These are phyloP conservation scores for Imbricaverruca yamaguchii DNA, from an alignment of 2,888 invertebrate genomes.

Conservation along the genomic window DNA sequence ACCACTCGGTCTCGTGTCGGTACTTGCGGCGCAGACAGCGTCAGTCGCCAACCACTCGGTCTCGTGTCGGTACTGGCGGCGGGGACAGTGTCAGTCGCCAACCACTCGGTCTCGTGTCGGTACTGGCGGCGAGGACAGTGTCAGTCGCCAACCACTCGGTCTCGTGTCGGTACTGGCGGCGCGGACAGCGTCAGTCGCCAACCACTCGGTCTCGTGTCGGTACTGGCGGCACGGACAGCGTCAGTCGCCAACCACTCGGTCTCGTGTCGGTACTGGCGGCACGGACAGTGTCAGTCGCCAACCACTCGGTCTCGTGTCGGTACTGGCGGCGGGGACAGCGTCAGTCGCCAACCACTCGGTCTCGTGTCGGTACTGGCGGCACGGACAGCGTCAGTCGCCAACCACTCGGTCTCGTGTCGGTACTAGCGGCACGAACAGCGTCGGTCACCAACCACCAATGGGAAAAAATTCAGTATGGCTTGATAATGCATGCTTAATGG, in stretches of 20 bases:
- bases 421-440: conserved; percentile 48
- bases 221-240: conserved; percentile 48
- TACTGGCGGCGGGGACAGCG: conserved; percentile 48
- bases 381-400: conserved; percentile 7
- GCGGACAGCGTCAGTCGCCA: conserved; percentile 7
- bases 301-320: conserved; percentile 86
- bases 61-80: conserved; percentile 68
- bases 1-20: conserved; percentile 86
- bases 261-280: conserved; percentile 68
- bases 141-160: conserved; percentile 61
- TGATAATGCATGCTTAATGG: too few relatives aligned
- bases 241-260: conserved; percentile 61
- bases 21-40: conserved; percentile 48
- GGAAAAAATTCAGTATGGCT: too few relatives aligned
- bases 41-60: conserved; percentile 61
- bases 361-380: conserved; percentile 68
- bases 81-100: conserved; percentile 2
- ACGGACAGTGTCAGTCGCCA: conserved; percentile 2
- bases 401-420: conserved; percentile 86
- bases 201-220: conserved; percentile 86
- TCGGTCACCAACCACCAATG: too few relatives aligned
- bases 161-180: conserved; percentile 68
- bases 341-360: conserved; percentile 61
- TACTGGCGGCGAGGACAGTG: conserved; percentile 48
- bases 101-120: conserved; percentile 86